Evolutionary conservation across 1,140 invertebrate genomes (phyloP), one percentile per base, ranked within the genome.

Genomic region (Drosophila varians): DNA sequence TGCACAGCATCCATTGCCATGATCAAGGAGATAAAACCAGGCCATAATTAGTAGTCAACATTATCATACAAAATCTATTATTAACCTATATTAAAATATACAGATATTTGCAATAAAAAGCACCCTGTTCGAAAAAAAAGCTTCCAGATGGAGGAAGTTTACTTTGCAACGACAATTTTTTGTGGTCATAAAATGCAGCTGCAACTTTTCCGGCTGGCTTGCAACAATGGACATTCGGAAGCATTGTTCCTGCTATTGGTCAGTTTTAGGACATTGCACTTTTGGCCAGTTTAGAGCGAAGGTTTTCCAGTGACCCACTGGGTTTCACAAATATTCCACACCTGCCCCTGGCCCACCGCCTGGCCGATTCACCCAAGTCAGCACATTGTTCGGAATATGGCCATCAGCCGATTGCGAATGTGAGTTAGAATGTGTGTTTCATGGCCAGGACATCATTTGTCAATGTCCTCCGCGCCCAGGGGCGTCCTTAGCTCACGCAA

Each of bases 161-260:
- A 43, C 57, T 40, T 43, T 43, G 53, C 68, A 64, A 74, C 57
- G 56, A 73, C 42, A 38, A 62, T 68, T 86, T 31, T 79, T 77
- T 36, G 46, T 43, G 47, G 68, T 62, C 76, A 87, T 86, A 86
- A 86, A 87, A 77, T 77, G 76, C 80, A 80, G 73, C 80, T 86
- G 80, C 72, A 80, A 76, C 58, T 79, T 40, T 40, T 46, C 38
- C 40, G 52, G 46, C 51, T 70, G 60, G 56, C 14, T 14, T 73
- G 68, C 73, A 57, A 86, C 66, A 83, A 86, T 75, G 72, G 64
- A 76, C 57, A 57, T 54, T 66, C 46, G 62, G 46, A 69, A 60
- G 72, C 69, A 77, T 74, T 86, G 80, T 6, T 61, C 47, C 51
- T 75, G 46, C 51, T 54, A 58, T 43, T 78, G 71, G 62, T 72